phyloP scores from a whole-genome alignment of 2,797 vertebrate genomes.

The Crocodylus rhombifer region DNA sequence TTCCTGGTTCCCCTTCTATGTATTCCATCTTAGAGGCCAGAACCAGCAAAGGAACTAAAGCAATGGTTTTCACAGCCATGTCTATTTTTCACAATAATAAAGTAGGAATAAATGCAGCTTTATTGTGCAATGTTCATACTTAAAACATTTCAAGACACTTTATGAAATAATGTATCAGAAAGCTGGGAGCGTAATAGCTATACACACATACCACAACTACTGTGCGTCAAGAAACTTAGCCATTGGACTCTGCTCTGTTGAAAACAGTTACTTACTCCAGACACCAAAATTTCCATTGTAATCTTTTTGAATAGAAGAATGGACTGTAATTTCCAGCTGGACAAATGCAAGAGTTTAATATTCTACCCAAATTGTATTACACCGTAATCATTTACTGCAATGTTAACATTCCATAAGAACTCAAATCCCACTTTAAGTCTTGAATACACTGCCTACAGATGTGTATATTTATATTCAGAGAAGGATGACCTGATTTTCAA shows the following conservation, averaged over 20 bases:
- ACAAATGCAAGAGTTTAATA: not conserved
- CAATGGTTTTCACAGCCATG: not conserved
- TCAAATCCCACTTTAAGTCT: not conserved
- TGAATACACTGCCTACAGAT: not conserved
- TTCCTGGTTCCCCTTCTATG: not conserved
- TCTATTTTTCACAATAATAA: not conserved
- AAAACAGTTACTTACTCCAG: not conserved
- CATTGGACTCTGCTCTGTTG: not conserved
- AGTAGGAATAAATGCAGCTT: not conserved
- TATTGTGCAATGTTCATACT: not conserved
- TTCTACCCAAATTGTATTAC: not conserved
- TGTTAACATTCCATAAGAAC: not conserved
- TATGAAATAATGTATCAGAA: not conserved
- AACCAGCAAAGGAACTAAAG: not conserved
- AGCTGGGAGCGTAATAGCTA: not conserved
- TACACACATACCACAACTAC: not conserved
- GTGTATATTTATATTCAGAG: not conserved
- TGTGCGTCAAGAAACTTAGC: not conserved
- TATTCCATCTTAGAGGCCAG: not conserved
- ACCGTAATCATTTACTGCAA: not conserved
- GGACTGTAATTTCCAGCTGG: no score
- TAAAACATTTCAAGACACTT: not conserved
- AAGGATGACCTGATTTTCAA: rapidly evolving
- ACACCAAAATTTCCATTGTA: not conserved
- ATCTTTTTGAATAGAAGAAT: not conserved